Evolutionary conservation across 2,113 vertebrate genomes (phyloP).

Genomic region (Colistium nudipinnis): DNA sequence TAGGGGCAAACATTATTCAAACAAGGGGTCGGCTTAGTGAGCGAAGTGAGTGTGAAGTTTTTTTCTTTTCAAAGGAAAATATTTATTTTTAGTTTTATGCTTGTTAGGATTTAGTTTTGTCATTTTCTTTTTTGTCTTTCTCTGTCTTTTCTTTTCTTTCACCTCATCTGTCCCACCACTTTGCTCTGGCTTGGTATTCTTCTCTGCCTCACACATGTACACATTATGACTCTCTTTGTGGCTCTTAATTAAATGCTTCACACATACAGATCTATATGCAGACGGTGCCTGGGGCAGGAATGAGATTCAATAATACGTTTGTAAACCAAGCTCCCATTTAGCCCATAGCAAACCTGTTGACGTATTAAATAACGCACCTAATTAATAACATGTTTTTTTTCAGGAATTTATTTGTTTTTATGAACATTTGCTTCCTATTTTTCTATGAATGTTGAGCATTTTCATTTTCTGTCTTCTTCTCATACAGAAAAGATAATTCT

Average conservation of each 20-base stretch:
- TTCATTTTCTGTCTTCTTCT: constrained; percentile 12
- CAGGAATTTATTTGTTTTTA: constrained; percentile 44
- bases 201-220: constrained; percentile 18
- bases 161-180: too few species aligned
- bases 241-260: constrained; percentile 48
- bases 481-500: not conserved
- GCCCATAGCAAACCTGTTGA: constrained; percentile 56
- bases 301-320: constrained; percentile 50
- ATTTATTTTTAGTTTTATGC: too few species aligned
- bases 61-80: too few species aligned
- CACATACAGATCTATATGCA: constrained; percentile 52
- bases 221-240: not conserved
- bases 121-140: not conserved
- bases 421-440: constrained; percentile 6
- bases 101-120: constrained; percentile 16
- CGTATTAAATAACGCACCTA: constrained; percentile 56
- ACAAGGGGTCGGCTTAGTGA: too few species aligned
- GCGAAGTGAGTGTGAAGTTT: too few species aligned
- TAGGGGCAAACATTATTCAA: too few species aligned
- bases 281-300: constrained; percentile 38
- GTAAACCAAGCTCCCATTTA: constrained; percentile 61
- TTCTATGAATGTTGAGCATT: not conserved
- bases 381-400: constrained; percentile 55
- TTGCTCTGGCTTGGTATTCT: constrained; percentile 9
- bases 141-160: not conserved